These are phyloP conservation scores for Drosophila algonquin DNA, from an alignment of 2,888 invertebrate species.

Conservation along the genomic window DNA sequence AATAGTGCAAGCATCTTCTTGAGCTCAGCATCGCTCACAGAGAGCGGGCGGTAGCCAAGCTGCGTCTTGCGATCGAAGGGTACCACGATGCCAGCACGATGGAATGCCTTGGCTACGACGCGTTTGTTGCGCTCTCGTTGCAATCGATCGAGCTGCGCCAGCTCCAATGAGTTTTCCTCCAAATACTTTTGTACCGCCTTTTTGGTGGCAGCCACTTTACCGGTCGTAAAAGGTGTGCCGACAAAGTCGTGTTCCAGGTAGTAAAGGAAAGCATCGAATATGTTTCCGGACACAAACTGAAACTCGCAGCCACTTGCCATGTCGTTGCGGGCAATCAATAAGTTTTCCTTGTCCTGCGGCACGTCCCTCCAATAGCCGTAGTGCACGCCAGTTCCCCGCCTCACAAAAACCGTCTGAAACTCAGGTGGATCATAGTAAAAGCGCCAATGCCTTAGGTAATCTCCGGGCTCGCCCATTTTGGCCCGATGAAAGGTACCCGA, in stretches of 20 bases:
- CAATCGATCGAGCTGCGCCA: slow-evolving; percentile 85
- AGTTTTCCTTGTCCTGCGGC: slow-evolving; percentile 89
- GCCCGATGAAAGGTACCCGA: slow-evolving; percentile 86
- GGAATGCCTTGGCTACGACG: slow-evolving; percentile 89
- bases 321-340: slow-evolving; percentile 90
- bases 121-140: slow-evolving; percentile 87
- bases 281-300: slow-evolving; percentile 86
- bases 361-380: slow-evolving; percentile 96
- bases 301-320: slow-evolving; percentile 89
- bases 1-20: slow-evolving; percentile 89
- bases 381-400: slow-evolving; percentile 90
- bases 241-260: slow-evolving; percentile 80
- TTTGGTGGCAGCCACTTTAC: slow-evolving; percentile 86
- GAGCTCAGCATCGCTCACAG: slow-evolving; percentile 88
- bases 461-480: slow-evolving; percentile 85
- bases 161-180: slow-evolving; percentile 85
- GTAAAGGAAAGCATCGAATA: slow-evolving; percentile 80
- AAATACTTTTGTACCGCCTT: slow-evolving; percentile 87
- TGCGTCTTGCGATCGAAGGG: slow-evolving; percentile 92
- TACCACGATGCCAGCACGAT: slow-evolving; percentile 93
- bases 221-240: slow-evolving; percentile 87
- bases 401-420: slow-evolving; percentile 92
- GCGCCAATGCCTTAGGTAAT: slow-evolving; percentile 93
- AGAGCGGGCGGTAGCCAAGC: slow-evolving; percentile 92
- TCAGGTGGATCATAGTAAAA: slow-evolving; percentile 98